Conservation (phyloP, 2,113 vertebrate genomes). For the Ophthalmolycus amberensis region DNA sequence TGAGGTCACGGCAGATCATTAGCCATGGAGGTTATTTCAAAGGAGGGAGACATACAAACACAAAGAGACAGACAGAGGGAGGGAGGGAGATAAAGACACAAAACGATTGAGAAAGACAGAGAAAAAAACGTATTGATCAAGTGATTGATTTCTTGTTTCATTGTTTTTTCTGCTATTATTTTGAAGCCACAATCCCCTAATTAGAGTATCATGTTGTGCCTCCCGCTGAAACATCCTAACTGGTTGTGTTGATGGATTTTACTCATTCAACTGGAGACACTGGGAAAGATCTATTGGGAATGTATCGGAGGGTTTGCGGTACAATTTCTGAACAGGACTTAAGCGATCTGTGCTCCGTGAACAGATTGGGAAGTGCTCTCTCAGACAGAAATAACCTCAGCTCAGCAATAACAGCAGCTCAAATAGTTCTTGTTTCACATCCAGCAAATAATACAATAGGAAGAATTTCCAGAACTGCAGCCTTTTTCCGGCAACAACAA, state of each 20-base stretch:
- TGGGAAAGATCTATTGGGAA: conserved; percentile 19
- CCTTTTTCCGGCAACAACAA: conserved; percentile 12
- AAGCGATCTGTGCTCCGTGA: conserved; percentile 35
- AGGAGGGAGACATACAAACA: conserved; percentile 47
- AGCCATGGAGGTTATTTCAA: conserved; percentile 72
- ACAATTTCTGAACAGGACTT: conserved; percentile 39
- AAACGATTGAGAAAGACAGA: not conserved
- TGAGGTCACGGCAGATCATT: conserved; percentile 72
- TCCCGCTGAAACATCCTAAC: conserved; percentile 4
- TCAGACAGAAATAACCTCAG: conserved; percentile 44
- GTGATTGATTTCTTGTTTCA: conserved; percentile 21
- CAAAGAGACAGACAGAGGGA: conserved; percentile 4
- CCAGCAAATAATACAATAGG: conserved; percentile 31
- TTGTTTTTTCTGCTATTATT: conserved; percentile 28
- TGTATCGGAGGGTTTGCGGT: conserved; percentile 15
- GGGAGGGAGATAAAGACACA: not conserved
- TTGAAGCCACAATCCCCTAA: conserved; percentile 18
- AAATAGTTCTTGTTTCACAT: conserved; percentile 18
- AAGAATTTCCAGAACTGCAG: conserved; percentile 30
- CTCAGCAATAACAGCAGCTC: conserved; percentile 47
- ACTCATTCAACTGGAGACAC: conserved; percentile 39
- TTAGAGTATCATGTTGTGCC: not conserved
- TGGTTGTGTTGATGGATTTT: conserved; percentile 25
- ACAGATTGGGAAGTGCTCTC: conserved; percentile 34
- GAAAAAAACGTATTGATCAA: conserved; percentile 21